Percentiles rank a stretch among this genome's conserved stretches.
Evolutionary conservation across 2,888 invertebrate genomes (phyloP).

Genomic region (Watsonalla binaria): DNA sequence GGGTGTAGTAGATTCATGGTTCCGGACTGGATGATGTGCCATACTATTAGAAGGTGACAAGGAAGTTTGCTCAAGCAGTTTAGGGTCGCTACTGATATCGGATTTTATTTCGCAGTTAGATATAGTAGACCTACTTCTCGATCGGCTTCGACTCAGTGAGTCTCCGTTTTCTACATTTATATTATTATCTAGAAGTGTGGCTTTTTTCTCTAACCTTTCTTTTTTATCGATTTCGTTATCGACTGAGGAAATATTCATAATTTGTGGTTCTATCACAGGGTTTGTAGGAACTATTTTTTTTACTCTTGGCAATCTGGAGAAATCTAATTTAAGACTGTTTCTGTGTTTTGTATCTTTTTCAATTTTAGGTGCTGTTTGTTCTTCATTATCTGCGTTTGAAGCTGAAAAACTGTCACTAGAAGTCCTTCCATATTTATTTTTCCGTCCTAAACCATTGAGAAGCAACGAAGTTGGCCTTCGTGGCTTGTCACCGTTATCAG

Average conservation of each 20-base stretch:
- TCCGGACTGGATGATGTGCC: conserved; percentile 54
- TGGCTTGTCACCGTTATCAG: conserved; percentile 57
- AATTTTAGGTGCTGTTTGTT: conserved; percentile 43
- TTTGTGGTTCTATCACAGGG: conserved; percentile 76
- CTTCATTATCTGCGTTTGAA: conserved; percentile 38
- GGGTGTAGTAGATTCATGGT: conserved; percentile 65
- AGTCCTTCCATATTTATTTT: conserved; percentile 68
- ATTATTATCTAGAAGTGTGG: conserved; percentile 38
- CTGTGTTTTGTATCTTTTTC: conserved; percentile 55
- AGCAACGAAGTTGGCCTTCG: conserved; percentile 76
- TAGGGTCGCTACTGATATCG: conserved; percentile 49
- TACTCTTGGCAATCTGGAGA: conserved; percentile 79
- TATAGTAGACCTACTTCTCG: conserved; percentile 63
- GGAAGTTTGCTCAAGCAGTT: conserved; percentile 41
- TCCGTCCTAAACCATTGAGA: conserved; percentile 74
- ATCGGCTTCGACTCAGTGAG: conserved; percentile 50
- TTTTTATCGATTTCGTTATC: conserved; percentile 58
- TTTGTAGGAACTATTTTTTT: conserved; percentile 79
- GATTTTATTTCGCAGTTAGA: conserved; percentile 74
- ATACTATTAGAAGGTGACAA: conserved; percentile 40
- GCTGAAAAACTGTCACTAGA: conserved; percentile 61
- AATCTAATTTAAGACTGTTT: conserved; percentile 81
- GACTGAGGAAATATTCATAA: conserved; percentile 52
- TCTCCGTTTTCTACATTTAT: conserved; percentile 35
- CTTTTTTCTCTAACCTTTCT: conserved; percentile 44